Base-by-base conservation (phyloP, 2,797 vertebrate genomes). In the Typhlichthys subterraneus region DNA sequence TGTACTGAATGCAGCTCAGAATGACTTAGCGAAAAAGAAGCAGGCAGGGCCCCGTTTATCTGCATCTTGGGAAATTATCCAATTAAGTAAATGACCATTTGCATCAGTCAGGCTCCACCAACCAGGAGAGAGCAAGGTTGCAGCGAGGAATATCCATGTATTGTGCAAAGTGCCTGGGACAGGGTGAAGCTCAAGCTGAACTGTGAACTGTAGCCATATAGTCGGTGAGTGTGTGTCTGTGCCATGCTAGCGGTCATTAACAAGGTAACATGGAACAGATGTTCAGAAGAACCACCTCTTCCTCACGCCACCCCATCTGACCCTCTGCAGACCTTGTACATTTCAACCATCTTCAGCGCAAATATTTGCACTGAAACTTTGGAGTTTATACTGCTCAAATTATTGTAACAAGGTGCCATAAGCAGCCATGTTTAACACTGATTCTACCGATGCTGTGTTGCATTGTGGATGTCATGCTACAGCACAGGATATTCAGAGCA, bases 1-100 rank as follows among this genome's bases (percentile, higher is more conserved):
- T 93, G 92, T 87, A 91, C 91, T 91, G 81, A 85, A 75, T 70
- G 14, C 38, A 51, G 83, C 91, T 89, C 89, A 94, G 94, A 97
- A 95, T 93, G 95, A 94, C 94, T 93, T 91, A 86, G 92, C 65
- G 64, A 63, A 7, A 48, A 42, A 59, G 47, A 53, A 57, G 66
- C 58, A 65, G 57, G 59, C 73, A 72, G 88, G 93, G 89, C 91
- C 93, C 91, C 87, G 91, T 95, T 96, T 96, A 95, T 95, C 95
- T 95, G 93, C 93, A 95, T 96, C 95, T 93, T 92, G 94, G 95
- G 95, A 95, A 92, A 91, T 93, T 94, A 95, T 96, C 95, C 95
- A 95, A 96, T 97, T 96, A 95, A 95, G 94, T 94, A 95, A 95
- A 93, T 94, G 94, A 91, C 91, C 94, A 94, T 96, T 96, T 96